Conservation (phyloP, 2,797 vertebrate genomes). For the Semotilus atromaculatus region DNA sequence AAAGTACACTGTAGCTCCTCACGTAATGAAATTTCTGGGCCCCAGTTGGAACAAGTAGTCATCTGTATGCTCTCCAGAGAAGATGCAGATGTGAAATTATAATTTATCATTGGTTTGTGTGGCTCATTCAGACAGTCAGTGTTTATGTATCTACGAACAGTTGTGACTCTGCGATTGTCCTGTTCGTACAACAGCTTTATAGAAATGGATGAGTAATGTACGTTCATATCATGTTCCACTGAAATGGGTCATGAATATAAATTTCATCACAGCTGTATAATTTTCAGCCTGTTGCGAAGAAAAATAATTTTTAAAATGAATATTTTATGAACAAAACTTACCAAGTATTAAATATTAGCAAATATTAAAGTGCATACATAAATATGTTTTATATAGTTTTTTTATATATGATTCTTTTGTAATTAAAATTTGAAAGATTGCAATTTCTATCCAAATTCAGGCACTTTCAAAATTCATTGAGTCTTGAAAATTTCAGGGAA, state of each 20-base stretch:
- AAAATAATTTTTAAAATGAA: background rate
- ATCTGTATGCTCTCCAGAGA: conserved; percentile 26
- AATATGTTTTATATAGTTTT: background rate
- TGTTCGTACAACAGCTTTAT: background rate
- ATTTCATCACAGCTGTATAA: background rate
- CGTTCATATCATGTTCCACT: background rate
- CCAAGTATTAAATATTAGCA: background rate
- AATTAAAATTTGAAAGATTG: background rate
- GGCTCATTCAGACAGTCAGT: background rate
- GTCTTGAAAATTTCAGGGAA: background rate
- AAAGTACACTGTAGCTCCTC: conserved; percentile 8
- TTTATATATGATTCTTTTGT: background rate
- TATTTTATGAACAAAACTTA: background rate
- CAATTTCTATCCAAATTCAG: background rate
- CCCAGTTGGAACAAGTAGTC: background rate
- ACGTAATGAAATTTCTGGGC: conserved; percentile 13
- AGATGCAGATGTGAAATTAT: conserved; percentile 33
- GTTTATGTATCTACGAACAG: background rate
- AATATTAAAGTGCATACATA: too few species aligned
- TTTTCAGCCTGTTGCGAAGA: background rate
- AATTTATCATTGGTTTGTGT: conserved; percentile 16
- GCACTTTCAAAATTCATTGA: background rate
- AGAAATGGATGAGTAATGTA: background rate
- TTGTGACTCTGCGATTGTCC: background rate
- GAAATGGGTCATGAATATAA: background rate